Percentiles rank a stretch among this genome's conserved stretches.
Evolutionary conservation across 2,888 invertebrate species (phyloP).

Genomic region (Sinohyriopsis cumingii): DNA sequence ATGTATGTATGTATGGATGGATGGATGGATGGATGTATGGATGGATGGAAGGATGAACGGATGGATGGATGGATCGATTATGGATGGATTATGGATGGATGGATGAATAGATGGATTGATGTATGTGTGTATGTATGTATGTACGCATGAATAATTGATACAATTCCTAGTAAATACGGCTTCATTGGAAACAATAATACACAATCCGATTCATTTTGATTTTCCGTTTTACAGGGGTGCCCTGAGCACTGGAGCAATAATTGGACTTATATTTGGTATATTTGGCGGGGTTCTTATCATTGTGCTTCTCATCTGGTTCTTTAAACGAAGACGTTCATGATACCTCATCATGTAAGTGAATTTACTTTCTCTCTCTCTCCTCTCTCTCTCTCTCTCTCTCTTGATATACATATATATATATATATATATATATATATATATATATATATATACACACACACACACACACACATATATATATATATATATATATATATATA

Average conservation of each 20-base stretch:
- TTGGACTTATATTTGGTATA: too few species aligned
- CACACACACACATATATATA: too few species aligned
- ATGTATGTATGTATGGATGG: constrained; percentile 7
- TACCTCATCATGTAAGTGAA: not conserved
- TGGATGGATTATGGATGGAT: not conserved
- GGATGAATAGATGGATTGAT: too few species aligned
- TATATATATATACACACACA: too few species aligned
- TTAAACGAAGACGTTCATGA: not conserved
- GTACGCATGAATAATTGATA: not conserved
- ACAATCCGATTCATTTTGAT: too few species aligned
- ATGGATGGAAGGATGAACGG: not conserved
- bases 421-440: too few species aligned
- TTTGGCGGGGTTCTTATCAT: not conserved
- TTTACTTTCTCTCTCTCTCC: constrained; percentile 1
- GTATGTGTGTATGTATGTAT: not conserved
- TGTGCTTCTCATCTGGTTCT: not conserved
- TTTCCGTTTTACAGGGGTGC: not conserved
- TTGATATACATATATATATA: too few species aligned
- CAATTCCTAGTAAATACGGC: too few species aligned
- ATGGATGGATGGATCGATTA: not conserved
- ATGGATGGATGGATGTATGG: too few species aligned
- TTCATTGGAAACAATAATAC: too few species aligned
- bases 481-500: too few species aligned
- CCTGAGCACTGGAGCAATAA: too few species aligned
- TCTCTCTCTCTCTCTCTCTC: not conserved